phyloP scores from a whole-genome alignment of 1,140 invertebrate genomes.

The Zeugodacus cucurbitae region DNA sequence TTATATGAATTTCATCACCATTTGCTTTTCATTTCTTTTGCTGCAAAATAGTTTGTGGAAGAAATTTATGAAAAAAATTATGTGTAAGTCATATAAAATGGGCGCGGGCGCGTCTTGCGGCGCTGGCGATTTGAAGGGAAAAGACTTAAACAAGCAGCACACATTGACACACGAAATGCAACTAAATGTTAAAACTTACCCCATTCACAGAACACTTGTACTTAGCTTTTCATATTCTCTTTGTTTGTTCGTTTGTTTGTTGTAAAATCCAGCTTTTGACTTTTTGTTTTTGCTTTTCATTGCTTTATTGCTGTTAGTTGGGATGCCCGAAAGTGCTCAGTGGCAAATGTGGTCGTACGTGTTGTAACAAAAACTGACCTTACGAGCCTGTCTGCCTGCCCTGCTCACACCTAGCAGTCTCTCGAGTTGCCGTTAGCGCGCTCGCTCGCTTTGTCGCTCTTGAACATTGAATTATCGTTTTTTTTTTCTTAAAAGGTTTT shows the following conservation, averaged over 20 bases:
- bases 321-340: not conserved
- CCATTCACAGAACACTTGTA: constrained; percentile 13
- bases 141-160: constrained; percentile 35
- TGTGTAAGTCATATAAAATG: constrained; percentile 33
- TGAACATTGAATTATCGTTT: not conserved
- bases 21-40: constrained; percentile 26
- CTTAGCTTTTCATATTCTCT: not conserved
- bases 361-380: not conserved
- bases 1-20: not conserved
- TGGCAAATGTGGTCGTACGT: not conserved
- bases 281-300: not conserved
- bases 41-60: not conserved
- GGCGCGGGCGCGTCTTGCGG: constrained; percentile 3
- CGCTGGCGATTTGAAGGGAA: not conserved
- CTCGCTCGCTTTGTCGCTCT: not conserved
- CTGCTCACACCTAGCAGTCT: not conserved
- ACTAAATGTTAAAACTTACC: constrained; percentile 28
- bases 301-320: too few relatives aligned
- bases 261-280: constrained; percentile 1
- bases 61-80: constrained; percentile 21
- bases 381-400: too few relatives aligned
- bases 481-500: not conserved
- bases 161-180: constrained; percentile 29
- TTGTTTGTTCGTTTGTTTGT: constrained; percentile 30
- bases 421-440: not conserved